These are phyloP conservation scores for Melieria picta DNA, from an alignment of 2,888 invertebrate species.

Conservation along the genomic window DNA sequence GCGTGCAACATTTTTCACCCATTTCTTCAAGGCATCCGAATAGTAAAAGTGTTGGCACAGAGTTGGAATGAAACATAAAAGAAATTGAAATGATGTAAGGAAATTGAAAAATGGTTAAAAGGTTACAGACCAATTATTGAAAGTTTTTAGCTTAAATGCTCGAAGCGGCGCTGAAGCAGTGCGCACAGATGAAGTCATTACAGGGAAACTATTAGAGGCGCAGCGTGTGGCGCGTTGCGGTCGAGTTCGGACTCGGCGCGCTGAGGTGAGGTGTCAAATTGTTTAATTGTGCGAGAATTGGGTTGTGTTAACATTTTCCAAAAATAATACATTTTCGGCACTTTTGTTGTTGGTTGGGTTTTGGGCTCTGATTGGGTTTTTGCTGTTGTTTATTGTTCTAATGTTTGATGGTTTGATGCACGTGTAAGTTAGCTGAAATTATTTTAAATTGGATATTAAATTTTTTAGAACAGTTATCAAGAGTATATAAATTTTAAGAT, in stretches of 20 bases:
- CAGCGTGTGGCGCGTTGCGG: constrained; percentile 13
- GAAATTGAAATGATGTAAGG: not conserved
- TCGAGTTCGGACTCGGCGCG: not conserved
- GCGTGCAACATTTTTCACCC: not conserved
- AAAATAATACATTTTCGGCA: constrained; percentile 19
- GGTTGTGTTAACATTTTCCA: constrained; percentile 16
- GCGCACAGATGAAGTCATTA: constrained; percentile 19
- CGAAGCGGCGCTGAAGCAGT: constrained; percentile 8
- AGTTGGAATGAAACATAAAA: not conserved
- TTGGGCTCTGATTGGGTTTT: too few relatives aligned
- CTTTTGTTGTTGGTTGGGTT: not conserved
- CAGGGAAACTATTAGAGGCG: constrained; percentile 22
- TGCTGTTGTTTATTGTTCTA: too few relatives aligned
- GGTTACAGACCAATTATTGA: constrained; percentile 21
- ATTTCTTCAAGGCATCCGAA: not conserved
- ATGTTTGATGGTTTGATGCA: not conserved
- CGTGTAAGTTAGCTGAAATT: not conserved
- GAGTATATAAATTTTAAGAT: too few relatives aligned
- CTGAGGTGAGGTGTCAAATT: constrained; percentile 22
- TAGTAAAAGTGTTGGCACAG: not conserved
- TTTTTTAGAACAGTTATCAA: too few relatives aligned
- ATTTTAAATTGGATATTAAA: too few relatives aligned
- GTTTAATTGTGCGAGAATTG: constrained; percentile 7
- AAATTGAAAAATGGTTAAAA: constrained; percentile 26
- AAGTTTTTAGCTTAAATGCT: constrained; percentile 14